Conservation (phyloP, 2,888 invertebrate species). For the Cheilosia grossa region DNA sequence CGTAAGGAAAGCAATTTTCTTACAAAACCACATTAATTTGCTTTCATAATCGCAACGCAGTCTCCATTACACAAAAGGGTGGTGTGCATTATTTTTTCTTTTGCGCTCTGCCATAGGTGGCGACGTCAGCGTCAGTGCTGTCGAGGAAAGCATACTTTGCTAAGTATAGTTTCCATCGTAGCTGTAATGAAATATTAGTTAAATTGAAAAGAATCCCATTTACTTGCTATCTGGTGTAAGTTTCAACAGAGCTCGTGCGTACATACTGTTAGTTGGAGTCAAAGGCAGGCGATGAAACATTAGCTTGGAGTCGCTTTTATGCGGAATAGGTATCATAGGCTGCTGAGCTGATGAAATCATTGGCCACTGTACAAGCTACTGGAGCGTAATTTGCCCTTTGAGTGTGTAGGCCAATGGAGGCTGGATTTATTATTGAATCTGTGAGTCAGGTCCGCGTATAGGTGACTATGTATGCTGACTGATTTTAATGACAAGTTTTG, state of each 20-base stretch:
- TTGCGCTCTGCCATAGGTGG: background rate
- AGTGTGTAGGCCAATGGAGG: background rate
- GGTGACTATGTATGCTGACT: too few species aligned
- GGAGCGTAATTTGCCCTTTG: too few species aligned
- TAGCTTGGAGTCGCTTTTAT: background rate
- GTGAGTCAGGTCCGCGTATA: too few species aligned
- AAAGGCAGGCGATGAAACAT: constrained; percentile 17
- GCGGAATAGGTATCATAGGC: too few species aligned
- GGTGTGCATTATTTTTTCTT: background rate
- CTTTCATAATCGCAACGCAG: background rate
- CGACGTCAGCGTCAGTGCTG: background rate
- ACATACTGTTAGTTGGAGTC: background rate
- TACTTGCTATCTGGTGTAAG: constrained; percentile 1
- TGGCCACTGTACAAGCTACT: constrained; percentile 5
- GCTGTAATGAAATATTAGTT: background rate
- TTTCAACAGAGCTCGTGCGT: background rate
- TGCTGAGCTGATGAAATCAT: constrained; percentile 1
- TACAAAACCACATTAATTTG: background rate
- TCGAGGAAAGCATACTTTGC: background rate
- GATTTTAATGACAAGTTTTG: too few species aligned
- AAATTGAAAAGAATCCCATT: constrained; percentile 1
- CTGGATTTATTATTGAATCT: background rate
- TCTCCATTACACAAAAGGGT: background rate
- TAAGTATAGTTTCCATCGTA: constrained; percentile 1
- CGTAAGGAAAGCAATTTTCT: background rate